Percentiles rank a stretch among this genome's conserved stretches.
phyloP scores from a whole-genome alignment of 2,113 vertebrate genomes.

The Oreochromis spilurus region DNA sequence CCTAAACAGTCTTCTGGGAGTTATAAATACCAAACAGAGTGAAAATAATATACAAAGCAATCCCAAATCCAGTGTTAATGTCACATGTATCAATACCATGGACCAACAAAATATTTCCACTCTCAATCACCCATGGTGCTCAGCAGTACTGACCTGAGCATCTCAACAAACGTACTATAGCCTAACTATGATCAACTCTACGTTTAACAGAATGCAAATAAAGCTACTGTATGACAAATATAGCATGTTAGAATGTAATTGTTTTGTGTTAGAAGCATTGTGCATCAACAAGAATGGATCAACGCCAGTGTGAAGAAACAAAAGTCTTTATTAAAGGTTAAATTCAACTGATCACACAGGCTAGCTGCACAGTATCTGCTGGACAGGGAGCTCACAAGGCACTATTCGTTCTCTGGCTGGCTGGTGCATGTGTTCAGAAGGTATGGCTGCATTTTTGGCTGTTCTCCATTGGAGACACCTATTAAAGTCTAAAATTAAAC shows the following conservation, averaged over 20 bases:
- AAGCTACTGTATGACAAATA: not conserved
- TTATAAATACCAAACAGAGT: not conserved
- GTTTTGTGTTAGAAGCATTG: not conserved
- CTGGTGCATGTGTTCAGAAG: not conserved
- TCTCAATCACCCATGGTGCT: not conserved
- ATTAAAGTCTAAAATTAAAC: not conserved
- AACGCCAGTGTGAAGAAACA: not conserved
- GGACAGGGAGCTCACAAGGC: constrained; percentile 7
- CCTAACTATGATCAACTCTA: not conserved
- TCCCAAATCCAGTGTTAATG: constrained; percentile 22
- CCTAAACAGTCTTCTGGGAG: not conserved
- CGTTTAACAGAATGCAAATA: constrained; percentile 4
- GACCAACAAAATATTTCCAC: not conserved
- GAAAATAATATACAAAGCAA: not conserved
- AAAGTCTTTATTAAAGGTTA: not conserved
- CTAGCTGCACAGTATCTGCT: not conserved
- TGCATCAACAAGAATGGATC: not conserved
- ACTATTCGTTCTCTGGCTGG: not conserved
- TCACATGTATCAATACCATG: not conserved
- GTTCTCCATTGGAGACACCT: constrained; percentile 21
- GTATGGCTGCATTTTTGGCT: not conserved
- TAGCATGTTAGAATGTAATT: not conserved
- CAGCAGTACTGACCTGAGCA: not conserved
- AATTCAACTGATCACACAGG: not conserved
- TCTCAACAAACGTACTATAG: not conserved